Conservation (phyloP, 2,113 vertebrate genomes). For the Hippocampus mohnikei region DNA sequence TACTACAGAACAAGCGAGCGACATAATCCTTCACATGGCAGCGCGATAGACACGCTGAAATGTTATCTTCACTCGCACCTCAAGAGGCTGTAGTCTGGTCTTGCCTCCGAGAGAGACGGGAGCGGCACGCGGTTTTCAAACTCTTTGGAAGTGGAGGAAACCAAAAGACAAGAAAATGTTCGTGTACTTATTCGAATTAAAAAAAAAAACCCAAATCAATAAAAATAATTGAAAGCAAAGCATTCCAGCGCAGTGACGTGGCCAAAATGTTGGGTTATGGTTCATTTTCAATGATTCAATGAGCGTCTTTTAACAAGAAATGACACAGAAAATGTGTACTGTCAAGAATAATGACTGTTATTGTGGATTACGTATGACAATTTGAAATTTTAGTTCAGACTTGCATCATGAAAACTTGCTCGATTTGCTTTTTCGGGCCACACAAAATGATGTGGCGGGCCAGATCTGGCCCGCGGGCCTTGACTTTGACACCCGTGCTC, state of each 20-base stretch:
- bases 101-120: slow-evolving; percentile 53
- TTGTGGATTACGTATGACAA: no score
- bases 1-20: slow-evolving; percentile 61
- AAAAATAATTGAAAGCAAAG: not conserved
- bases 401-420: no score
- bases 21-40: slow-evolving; percentile 76
- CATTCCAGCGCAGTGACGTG: not conserved
- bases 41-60: slow-evolving; percentile 75
- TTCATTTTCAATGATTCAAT: not conserved
- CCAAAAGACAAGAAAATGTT: slow-evolving; percentile 11
- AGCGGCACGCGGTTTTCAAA: slow-evolving; percentile 63
- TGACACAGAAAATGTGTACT: not conserved
- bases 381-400: no score
- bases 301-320: not conserved
- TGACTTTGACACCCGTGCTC: no score
- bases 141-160: slow-evolving; percentile 69
- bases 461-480: no score
- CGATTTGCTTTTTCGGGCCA: no score
- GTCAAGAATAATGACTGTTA: no score
- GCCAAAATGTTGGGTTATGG: not conserved
- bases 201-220: no score
- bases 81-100: slow-evolving; percentile 64
- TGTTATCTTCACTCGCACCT: slow-evolving; percentile 73
- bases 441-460: no score
- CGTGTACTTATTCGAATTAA: not conserved